Evolutionary conservation across 1,140 invertebrate genomes (phyloP), one percentile per base, ranked within the genome.

Genomic region (Sitophilus oryzae): DNA sequence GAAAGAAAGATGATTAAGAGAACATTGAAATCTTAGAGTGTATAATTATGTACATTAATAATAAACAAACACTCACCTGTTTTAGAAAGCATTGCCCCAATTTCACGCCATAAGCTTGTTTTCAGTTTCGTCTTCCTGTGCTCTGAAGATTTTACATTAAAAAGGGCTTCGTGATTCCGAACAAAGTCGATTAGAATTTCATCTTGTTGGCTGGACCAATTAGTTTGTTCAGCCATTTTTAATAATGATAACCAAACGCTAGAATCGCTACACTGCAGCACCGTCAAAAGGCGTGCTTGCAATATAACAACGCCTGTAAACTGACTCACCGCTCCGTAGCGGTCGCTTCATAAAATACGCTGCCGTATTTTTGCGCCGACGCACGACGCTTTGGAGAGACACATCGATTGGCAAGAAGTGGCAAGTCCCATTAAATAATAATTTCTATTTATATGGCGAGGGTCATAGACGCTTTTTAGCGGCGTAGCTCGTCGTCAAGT

Each of bases 101-200:
- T 40, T 40, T 40, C 9, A 40, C 16, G 37, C 5, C 9, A 14
- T 16, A 40, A 15, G 37, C 16, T 15, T 11, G 37, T 9, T 40
- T 11, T 9, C 37, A n/a, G 14, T 40, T 44, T 18, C 1, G 15
- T 41, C n/a, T 19, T 53, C 15, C 38, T 34, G 18, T 19, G 18
- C 4, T 43, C 43, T 25, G 18, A 6, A 53, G 11, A 53, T n/a
- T 34, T 6, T 14, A 47, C 3, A 47, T 53, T 53, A 22, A 19
- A 53, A 11, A 53, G 16, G 35, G 14, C 14, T 53, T 53, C 52
- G 37, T 53, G 34, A 47, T 16, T 47, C 36, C 36, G 30, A 35
- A 53, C 52, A 47, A 53, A 53, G 37, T 54, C 52, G 15, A 54
- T 54, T 25, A 54, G 47, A 21, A 46, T 47, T 47, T 54, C 35